phyloP scores from a whole-genome alignment of 1,140 invertebrate genomes.

The Papilio polytes region DNA sequence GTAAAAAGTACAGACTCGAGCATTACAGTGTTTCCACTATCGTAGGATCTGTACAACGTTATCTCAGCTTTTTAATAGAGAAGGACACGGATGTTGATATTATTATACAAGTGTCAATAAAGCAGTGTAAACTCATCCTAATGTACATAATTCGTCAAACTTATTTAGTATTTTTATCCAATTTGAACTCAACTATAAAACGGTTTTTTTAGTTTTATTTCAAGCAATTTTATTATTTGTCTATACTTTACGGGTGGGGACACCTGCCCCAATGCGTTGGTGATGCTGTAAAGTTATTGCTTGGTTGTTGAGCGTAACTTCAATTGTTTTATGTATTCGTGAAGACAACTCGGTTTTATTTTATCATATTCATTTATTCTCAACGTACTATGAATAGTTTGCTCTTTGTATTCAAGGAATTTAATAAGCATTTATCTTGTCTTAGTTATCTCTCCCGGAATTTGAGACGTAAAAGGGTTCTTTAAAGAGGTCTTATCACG shows the following conservation, averaged over 20 bases:
- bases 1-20: not conserved
- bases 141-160: too few species aligned
- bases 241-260: too few species aligned
- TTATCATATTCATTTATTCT: slow-evolving; percentile 1
- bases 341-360: not conserved
- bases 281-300: not conserved
- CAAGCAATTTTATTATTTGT: too few species aligned
- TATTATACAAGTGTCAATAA: too few species aligned
- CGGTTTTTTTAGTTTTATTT: too few species aligned
- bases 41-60: not conserved
- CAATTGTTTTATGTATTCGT: not conserved
- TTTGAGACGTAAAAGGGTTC: not conserved
- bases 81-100: too few species aligned
- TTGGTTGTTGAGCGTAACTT: not conserved
- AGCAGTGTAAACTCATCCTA: too few species aligned
- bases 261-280: not conserved
- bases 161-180: too few species aligned
- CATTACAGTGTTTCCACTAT: not conserved
- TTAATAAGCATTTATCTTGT: not conserved
- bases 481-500: not conserved
- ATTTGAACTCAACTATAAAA: too few species aligned
- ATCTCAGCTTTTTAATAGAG: not conserved
- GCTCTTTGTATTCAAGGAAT: not conserved
- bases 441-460: not conserved
- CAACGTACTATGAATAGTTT: not conserved